Evolutionary conservation across 2,888 invertebrate genomes (phyloP).

Genomic region (Lasioglossum figueresi): DNA sequence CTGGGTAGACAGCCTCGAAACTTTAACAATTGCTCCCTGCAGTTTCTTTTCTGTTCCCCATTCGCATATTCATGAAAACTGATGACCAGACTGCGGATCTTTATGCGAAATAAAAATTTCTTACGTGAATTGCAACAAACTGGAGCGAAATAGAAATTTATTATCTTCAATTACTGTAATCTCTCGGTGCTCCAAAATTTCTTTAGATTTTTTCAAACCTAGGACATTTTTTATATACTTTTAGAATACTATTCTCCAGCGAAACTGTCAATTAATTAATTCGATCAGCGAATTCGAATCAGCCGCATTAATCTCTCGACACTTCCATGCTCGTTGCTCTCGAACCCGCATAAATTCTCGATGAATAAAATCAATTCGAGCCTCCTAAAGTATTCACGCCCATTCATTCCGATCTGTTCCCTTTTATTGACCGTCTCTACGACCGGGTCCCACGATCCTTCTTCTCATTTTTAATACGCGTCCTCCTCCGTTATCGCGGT

Average conservation of each 20-base stretch:
- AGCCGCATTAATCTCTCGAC: background rate
- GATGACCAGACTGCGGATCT: too few relatives aligned
- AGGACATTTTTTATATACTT: too few relatives aligned
- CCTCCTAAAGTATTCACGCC: slow-evolving; percentile 4
- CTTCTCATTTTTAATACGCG: background rate
- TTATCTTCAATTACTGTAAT: too few relatives aligned
- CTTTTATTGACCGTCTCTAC: background rate
- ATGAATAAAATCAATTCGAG: background rate
- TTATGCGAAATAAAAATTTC: too few relatives aligned
- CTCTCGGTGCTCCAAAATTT: too few relatives aligned
- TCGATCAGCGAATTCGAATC: background rate
- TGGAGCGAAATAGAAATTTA: too few relatives aligned
- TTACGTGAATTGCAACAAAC: too few relatives aligned
- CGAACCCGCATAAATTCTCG: background rate
- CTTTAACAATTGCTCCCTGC: background rate
- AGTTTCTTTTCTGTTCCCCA: background rate
- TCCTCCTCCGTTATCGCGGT: too few relatives aligned
- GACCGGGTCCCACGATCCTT: background rate
- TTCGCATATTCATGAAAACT: background rate
- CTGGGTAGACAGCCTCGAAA: background rate
- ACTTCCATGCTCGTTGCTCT: background rate
- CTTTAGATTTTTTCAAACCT: too few relatives aligned
- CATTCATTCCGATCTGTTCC: background rate
- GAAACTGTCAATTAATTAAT: background rate
- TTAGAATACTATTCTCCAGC: background rate